Percentiles rank a stretch among this genome's conserved stretches.
These are phyloP conservation scores for Amphiprion percula DNA, from an alignment of 2,113 vertebrate genomes.

Conservation along the genomic window DNA sequence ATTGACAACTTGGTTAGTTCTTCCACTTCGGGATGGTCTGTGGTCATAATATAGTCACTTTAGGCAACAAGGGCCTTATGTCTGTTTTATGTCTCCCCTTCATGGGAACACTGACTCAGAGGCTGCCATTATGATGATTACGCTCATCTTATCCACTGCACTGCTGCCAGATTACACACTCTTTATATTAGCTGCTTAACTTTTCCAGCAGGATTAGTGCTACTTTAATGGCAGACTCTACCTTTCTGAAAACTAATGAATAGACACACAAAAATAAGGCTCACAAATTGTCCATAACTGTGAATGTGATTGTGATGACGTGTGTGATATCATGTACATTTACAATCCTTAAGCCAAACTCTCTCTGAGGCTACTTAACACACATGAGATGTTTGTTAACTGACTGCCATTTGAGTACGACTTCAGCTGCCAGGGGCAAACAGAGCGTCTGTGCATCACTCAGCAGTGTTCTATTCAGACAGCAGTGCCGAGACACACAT, in stretches of 20 bases:
- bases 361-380: conserved; percentile 26
- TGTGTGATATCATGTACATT: not conserved
- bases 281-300: conserved; percentile 15
- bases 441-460: conserved; percentile 48
- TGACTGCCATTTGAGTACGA: conserved; percentile 33
- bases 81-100: conserved; percentile 50
- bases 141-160: conserved; percentile 15
- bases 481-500: conserved; percentile 63
- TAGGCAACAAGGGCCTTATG: conserved; percentile 37
- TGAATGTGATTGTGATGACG: not conserved
- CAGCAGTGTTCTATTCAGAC: conserved; percentile 49
- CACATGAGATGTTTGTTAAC: conserved; percentile 26
- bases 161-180: conserved; percentile 32
- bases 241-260: not conserved
- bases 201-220: conserved; percentile 22
- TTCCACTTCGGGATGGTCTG: conserved; percentile 43
- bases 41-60: conserved; percentile 58
- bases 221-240: conserved; percentile 5
- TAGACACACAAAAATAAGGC: not conserved
- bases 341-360: not conserved
- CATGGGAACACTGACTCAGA: conserved; percentile 30
- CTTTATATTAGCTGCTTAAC: conserved; percentile 28
- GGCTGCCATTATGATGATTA: conserved; percentile 26
- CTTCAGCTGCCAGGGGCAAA: conserved; percentile 36
- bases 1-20: conserved; percentile 66